Evolutionary conservation across 2,113 vertebrate species (phyloP), one percentile per base, ranked within the genome.

Genomic region (Boulengeromyrus knoepffleri): DNA sequence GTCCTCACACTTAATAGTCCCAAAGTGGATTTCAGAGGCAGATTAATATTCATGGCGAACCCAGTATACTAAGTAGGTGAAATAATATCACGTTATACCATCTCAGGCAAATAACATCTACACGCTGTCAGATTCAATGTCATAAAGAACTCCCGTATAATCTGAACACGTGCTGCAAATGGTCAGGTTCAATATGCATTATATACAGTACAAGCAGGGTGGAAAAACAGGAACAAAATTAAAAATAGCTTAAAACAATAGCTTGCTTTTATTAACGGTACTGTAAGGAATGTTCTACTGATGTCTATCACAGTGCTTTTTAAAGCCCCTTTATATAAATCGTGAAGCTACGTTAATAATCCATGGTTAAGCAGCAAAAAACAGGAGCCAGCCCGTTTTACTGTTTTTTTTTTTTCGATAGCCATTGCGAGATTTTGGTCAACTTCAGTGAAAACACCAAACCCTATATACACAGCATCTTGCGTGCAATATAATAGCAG

Each of bases 341-440:
- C 36, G 70, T 88, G 19, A 84, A 83, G 74, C 87, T 90, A 90
- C 90, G 88, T 90, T 88, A 87, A 80, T 66, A 90, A 90, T 88
- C 70, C 74, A 85, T 13, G 19, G 47, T 62, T 15, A 89, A 91
- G 86, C 89, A 90, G 85, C 89, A 88, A 85, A 53, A 83, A 91
- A 91, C 90, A 53, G 90, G 90, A 77, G 13, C 90, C 90, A 90
- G 90, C 90, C 90, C 46, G 62, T 89, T 21, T 89, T 52, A 90
- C 36, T 90, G 62, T 42, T 42, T 7, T 45, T 19, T 46, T 49
- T 89, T 31, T 50, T 27, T 36, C 21, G 13, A 45, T 58, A 56
- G 49, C 53, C 39, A 58, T 46, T 88, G 66, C 66, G 39, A 27
- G 86, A 88, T 88, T 87, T 84, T 88, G 89, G 42, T 89, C 62